phyloP scores from a whole-genome alignment of 2,113 vertebrate genomes.

The Platysteira castanea region DNA sequence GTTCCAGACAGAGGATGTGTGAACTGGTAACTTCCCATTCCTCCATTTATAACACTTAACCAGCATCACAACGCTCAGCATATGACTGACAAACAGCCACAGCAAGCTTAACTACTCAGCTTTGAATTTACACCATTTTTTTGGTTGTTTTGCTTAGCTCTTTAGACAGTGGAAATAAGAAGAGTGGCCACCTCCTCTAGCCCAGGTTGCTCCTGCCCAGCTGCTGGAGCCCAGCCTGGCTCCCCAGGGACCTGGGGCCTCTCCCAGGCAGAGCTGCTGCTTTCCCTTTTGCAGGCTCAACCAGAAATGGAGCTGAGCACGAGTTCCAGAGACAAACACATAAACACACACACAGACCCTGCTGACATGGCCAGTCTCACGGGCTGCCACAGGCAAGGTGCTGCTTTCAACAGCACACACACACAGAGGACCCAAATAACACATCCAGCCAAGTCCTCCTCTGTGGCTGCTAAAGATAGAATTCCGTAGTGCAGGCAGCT shows the following conservation, averaged over 20 bases:
- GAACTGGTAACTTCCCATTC: neutral
- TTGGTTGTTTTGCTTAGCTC: neutral
- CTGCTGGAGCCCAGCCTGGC: neutral
- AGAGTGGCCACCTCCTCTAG: accelerated
- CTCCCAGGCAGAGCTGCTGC: neutral
- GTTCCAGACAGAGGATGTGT: neutral
- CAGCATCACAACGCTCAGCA: neutral
- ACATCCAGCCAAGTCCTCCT: neutral
- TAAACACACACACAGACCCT: too few species aligned
- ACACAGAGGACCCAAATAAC: neutral
- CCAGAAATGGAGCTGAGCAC: accelerated
- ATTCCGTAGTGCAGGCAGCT: neutral
- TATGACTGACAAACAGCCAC: neutral
- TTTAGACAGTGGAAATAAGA: neutral
- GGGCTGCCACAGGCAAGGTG: neutral
- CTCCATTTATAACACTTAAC: neutral
- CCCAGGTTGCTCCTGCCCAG: neutral
- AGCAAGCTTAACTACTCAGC: neutral
- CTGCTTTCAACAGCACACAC: neutral
- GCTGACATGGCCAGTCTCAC: accelerated
- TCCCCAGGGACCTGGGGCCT: neutral
- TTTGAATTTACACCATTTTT: neutral
- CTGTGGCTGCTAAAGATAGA: neutral
- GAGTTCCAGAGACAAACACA: neutral
- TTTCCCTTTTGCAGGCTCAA: neutral